Conservation (phyloP, 1,140 invertebrate species). For the Colletes gigas region DNA sequence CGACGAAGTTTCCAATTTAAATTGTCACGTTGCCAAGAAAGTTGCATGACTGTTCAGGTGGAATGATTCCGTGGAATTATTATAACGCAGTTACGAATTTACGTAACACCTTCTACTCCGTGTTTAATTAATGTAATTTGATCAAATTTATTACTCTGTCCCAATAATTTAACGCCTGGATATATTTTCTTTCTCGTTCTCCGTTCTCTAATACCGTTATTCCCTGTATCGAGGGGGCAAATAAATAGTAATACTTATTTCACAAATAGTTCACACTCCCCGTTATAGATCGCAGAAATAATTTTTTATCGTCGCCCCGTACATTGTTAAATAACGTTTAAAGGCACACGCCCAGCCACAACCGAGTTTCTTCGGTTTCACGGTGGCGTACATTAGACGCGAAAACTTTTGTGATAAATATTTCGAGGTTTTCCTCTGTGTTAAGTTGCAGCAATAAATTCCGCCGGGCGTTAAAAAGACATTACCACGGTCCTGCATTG, state of each 20-base stretch:
- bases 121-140: neutral
- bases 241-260: neutral
- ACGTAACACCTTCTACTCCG: neutral
- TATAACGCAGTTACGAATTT: neutral
- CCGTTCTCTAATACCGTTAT: no score
- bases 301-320: no score
- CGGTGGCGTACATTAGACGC: neutral
- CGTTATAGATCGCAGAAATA: no score
- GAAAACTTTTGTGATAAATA: slow-evolving; percentile 6
- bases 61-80: neutral
- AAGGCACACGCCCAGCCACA: no score
- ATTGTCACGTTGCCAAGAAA: slow-evolving; percentile 7
- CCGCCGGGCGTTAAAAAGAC: neutral
- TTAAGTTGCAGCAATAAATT: slow-evolving; percentile 11
- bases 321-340: no score
- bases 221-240: no score
- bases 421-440: neutral
- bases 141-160: neutral
- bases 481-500: neutral
- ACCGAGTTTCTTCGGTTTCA: no score
- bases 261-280: neutral
- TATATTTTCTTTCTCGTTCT: no score
- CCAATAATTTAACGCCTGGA: no score
- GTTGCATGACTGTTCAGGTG: neutral
- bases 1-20: slow-evolving; percentile 21